Conservation (phyloP, 1,140 invertebrate species). For the Tetraneura akinire region DNA sequence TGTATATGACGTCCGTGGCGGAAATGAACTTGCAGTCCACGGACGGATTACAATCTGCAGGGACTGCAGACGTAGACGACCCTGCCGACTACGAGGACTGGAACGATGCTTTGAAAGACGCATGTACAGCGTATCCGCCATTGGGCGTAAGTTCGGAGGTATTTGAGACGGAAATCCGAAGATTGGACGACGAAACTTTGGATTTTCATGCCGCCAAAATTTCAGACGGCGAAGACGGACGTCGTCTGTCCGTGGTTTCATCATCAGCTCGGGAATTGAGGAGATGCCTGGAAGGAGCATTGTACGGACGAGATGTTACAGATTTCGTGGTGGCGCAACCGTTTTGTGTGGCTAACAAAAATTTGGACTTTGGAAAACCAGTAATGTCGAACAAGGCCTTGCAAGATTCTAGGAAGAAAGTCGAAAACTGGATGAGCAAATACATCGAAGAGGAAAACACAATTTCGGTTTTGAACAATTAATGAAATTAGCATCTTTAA, state of each 20-base stretch:
- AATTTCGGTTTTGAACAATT: neutral
- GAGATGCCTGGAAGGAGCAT: constrained; percentile 8
- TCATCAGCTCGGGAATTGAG: neutral
- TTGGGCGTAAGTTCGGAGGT: neutral
- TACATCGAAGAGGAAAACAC: neutral
- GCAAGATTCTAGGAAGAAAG: constrained; percentile 8
- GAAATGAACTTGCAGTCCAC: neutral
- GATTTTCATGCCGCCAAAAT: neutral
- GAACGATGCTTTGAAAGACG: constrained; percentile 9
- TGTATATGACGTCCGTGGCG: neutral
- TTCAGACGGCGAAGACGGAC: neutral
- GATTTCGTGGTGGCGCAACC: constrained; percentile 13
- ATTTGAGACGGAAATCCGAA: neutral
- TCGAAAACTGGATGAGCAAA: constrained; percentile 36
- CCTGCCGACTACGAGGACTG: neutral
- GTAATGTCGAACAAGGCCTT: neutral
- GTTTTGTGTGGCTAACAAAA: constrained; percentile 5
- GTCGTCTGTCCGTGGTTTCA: neutral
- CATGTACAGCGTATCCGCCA: neutral
- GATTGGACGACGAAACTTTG: neutral
- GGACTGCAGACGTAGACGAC: neutral
- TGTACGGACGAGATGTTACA: neutral
- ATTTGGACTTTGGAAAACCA: neutral
- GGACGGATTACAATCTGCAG: neutral
- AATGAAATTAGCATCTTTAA: no score